Evolutionary conservation across 2,888 invertebrate species (phyloP).

Genomic region (Drosophila testacea): DNA sequence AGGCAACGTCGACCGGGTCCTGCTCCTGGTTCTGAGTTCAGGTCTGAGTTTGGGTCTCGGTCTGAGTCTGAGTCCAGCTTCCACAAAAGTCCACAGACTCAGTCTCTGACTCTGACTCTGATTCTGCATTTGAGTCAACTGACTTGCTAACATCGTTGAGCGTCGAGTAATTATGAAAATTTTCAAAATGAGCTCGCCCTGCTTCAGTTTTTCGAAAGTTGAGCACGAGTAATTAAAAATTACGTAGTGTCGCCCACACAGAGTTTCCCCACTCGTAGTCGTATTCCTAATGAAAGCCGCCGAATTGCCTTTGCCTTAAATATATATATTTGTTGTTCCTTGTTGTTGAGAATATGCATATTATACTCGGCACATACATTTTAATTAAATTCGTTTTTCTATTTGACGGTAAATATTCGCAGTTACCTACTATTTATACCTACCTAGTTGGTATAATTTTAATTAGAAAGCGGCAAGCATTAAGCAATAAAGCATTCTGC

Average conservation of each 20-base stretch:
- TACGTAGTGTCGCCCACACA: constrained; percentile 61
- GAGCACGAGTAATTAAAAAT: constrained; percentile 77
- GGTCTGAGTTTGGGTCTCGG: constrained; percentile 6
- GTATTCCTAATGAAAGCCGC: constrained; percentile 60
- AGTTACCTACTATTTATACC: constrained; percentile 25
- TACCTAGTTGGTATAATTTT: constrained; percentile 58
- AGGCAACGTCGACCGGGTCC: constrained; percentile 52
- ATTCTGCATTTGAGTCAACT: constrained; percentile 26
- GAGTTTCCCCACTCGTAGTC: constrained; percentile 35
- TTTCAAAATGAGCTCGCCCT: constrained; percentile 72
- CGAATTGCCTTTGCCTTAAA: constrained; percentile 61
- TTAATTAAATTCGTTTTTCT: constrained; percentile 78
- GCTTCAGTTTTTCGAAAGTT: constrained; percentile 68
- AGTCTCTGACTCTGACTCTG: constrained; percentile 18
- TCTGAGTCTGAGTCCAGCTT: constrained; percentile 35
- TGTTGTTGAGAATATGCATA: constrained; percentile 27
- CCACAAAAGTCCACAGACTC: constrained; percentile 24
- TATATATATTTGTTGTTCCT: constrained; percentile 46
- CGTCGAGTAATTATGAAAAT: constrained; percentile 69
- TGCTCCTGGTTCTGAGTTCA: constrained; percentile 1
- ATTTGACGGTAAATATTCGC: constrained; percentile 59
- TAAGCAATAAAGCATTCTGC: constrained; percentile 51
- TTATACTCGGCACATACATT: constrained; percentile 55
- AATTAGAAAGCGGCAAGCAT: constrained; percentile 65
- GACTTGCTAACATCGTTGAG: constrained; percentile 57